Percentiles rank a stretch among this genome's conserved stretches.
Conservation (phyloP, 2,113 vertebrate genomes). For the Pedetes capensis region DNA sequence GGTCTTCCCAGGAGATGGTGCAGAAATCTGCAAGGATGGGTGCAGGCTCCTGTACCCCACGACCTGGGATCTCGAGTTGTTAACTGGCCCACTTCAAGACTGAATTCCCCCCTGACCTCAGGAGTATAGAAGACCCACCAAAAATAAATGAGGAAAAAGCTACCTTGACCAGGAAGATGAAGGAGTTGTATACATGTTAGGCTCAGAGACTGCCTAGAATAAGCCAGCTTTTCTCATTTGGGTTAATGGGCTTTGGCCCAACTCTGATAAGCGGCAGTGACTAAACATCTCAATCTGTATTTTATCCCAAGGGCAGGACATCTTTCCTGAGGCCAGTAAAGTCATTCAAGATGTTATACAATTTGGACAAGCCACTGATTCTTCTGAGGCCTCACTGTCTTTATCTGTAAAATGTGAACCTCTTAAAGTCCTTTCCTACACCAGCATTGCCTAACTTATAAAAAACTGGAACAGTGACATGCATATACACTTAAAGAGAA, state of each 20-base stretch:
- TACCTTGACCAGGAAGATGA: background rate
- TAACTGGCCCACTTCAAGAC: background rate
- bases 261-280: background rate
- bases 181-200: background rate
- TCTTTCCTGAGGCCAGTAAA: slow-evolving; percentile 45
- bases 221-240: slow-evolving; percentile 31
- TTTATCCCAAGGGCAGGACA: slow-evolving; percentile 18
- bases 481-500: background rate
- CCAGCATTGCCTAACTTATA: background rate
- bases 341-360: background rate
- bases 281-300: slow-evolving; percentile 52
- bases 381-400: background rate
- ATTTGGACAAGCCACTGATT: slow-evolving; percentile 9
- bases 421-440: background rate
- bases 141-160: background rate
- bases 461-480: slow-evolving; percentile 1
- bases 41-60: no score
- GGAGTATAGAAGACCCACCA: background rate
- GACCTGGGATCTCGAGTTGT: background rate
- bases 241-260: slow-evolving; percentile 15
- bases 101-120: background rate
- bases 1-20: background rate
- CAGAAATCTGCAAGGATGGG: no score
- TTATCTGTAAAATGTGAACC: background rate
- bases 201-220: background rate